Conservation (phyloP, 1,140 invertebrate genomes). For the Chelonus insularis region DNA sequence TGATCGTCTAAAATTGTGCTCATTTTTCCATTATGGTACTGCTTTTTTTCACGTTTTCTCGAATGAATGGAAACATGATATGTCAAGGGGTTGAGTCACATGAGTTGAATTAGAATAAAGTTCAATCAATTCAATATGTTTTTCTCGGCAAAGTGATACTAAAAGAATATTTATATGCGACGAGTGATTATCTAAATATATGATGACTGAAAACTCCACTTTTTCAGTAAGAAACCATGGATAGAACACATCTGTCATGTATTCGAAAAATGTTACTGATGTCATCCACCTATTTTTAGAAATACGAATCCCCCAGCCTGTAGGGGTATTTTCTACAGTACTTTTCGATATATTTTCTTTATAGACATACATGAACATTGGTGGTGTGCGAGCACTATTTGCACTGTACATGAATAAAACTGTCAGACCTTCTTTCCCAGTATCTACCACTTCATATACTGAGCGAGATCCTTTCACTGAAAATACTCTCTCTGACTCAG, state of each 20-base stretch:
- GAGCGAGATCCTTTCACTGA: conserved; percentile 39
- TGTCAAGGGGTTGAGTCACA: neutral
- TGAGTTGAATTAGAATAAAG: neutral
- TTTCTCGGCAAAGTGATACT: neutral
- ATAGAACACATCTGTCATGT: neutral
- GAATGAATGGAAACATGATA: neutral
- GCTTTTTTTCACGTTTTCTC: neutral
- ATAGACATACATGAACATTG: conserved; percentile 37
- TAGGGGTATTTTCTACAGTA: neutral
- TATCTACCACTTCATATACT: conserved; percentile 29
- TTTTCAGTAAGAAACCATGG: neutral
- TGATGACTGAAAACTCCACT: neutral
- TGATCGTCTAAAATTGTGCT: neutral
- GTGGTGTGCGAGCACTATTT: conserved; percentile 30
- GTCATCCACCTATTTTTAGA: neutral
- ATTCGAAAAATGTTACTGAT: neutral
- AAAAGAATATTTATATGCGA: neutral
- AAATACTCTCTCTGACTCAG: conserved; percentile 37
- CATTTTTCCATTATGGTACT: neutral
- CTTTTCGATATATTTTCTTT: neutral
- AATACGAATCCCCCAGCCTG: neutral
- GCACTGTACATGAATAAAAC: conserved; percentile 37
- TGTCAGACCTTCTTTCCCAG: conserved; percentile 37
- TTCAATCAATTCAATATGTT: neutral
- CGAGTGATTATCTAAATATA: neutral